Evolutionary conservation across 2,888 invertebrate genomes (phyloP), one percentile per base, ranked within the genome.

Genomic region (Rhodophaea formosa): DNA sequence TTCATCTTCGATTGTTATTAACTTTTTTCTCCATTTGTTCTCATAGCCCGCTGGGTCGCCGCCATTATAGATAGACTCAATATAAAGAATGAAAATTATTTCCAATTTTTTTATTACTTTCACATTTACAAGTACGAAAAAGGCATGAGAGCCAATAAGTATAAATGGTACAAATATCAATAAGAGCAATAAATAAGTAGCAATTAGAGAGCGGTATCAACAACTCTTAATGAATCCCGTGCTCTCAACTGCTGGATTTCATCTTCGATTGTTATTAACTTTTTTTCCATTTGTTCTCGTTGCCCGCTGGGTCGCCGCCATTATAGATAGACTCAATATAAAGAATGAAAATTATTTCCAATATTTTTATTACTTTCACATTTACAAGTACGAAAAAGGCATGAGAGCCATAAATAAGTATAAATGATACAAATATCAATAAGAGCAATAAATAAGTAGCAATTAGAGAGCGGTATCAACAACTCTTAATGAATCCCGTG

Each of bases 251-350:
- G 58, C 59, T 43, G 52, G 61, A 65, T 64, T 68, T 61, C 62
- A 67, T 67, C 66, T 61, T 59, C 59, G 62, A 66, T 69, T 69
- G 67, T 69, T 71, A 67, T 69, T 67, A 67, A 69, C 63, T 69
- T 69, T 70, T 66, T 62, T 60, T 62, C 57, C 62, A 58, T 63
- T 63, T 58, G 53, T 55, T 57, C 61, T 60, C 61, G 51, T 61
- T 58, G 57, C 58, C 59, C 53, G 46, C 35, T 45, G 46, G 45
- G 58, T 59, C 56, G 57, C 47, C 61, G 58, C 51, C 59, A 65
- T 70, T 66, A 67, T 23, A 23, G 35, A 8, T 64, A 62, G 62
- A 62, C 63, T 64, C 60, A 61, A 61, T 62, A 59, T 61, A 62
- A 63, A 68, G 62, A 57, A 64, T 63, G 61, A 56, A 64, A 59